Percentiles rank a stretch among this genome's conserved stretches.
phyloP scores from a whole-genome alignment of 2,888 invertebrate species.

The Seira ritae region DNA sequence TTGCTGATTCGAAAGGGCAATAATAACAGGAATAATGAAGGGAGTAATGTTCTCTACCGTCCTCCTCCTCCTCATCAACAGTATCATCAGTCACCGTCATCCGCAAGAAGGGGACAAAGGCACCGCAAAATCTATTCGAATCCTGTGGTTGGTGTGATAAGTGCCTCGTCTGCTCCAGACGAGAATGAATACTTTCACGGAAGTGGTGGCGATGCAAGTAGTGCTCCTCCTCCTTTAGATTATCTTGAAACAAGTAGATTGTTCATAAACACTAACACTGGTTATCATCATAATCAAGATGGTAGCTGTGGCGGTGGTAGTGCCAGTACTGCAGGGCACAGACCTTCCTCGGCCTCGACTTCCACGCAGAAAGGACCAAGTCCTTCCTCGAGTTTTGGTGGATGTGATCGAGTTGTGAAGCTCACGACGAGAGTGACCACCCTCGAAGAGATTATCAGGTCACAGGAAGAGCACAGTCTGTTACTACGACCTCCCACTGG shows the following conservation, averaged over 20 bases:
- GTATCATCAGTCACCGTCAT: constrained; percentile 30
- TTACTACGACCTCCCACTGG: constrained; percentile 4
- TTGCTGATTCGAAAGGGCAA: constrained; percentile 66
- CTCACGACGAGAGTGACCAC: constrained; percentile 73
- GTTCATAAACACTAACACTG: neutral
- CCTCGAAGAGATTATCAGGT: constrained; percentile 69
- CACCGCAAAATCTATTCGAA: constrained; percentile 54
- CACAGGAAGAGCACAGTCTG: constrained; percentile 46
- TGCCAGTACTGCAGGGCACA: neutral
- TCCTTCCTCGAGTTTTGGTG: constrained; percentile 43
- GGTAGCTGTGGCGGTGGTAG: neutral
- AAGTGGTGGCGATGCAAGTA: neutral
- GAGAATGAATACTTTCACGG: constrained; percentile 32
- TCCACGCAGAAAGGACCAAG: constrained; percentile 31
- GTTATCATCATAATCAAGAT: neutral
- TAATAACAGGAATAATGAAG: constrained; percentile 42
- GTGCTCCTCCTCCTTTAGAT: neutral
- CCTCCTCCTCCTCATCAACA: constrained; percentile 21
- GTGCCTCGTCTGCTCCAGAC: constrained; percentile 27
- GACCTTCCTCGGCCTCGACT: neutral
- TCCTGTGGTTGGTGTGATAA: constrained; percentile 49
- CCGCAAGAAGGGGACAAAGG: constrained; percentile 29
- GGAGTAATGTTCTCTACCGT: constrained; percentile 55
- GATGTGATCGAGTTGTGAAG: constrained; percentile 62
- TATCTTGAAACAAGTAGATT: neutral